Evolutionary conservation across 2,797 vertebrate species (phyloP).

Genomic region (Argentina silus): DNA sequence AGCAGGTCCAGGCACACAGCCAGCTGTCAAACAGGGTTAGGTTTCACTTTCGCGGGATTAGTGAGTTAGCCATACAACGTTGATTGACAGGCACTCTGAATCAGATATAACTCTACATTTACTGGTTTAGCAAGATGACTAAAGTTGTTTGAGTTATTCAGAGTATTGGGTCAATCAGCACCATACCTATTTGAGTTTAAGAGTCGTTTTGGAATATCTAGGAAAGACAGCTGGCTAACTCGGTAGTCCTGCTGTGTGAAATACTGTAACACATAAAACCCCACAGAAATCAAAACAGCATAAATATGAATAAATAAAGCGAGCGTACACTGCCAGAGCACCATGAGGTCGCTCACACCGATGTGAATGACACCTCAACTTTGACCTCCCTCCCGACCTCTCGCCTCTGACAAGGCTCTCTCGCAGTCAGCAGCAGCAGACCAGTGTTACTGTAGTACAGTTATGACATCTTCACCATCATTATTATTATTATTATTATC

Average conservation of each 20-base stretch:
- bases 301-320: not conserved
- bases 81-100: not conserved
- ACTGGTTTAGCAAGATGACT: not conserved
- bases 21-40: slow-evolving; percentile 22
- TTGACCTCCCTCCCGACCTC: not conserved
- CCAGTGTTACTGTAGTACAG: slow-evolving; percentile 47
- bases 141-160: not conserved
- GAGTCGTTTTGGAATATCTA: not conserved
- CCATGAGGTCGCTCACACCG: not conserved
- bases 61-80: slow-evolving; percentile 10
- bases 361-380: not conserved
- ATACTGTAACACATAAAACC: not conserved
- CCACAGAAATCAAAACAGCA: not conserved
- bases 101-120: too few relatives aligned
- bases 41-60: slow-evolving; percentile 24
- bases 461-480: slow-evolving; percentile 40
- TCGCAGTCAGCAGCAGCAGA: slow-evolving; percentile 33
- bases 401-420: not conserved
- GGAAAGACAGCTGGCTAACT: not conserved
- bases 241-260: not conserved
- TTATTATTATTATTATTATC: slow-evolving; percentile 28
- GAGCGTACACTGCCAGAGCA: not conserved
- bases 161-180: not conserved
- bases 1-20: slow-evolving; percentile 14
- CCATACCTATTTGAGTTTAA: not conserved